These are phyloP conservation scores for Trissonchulus sp. DNA, from an alignment of 2,888 invertebrate species.

Conservation along the genomic window DNA sequence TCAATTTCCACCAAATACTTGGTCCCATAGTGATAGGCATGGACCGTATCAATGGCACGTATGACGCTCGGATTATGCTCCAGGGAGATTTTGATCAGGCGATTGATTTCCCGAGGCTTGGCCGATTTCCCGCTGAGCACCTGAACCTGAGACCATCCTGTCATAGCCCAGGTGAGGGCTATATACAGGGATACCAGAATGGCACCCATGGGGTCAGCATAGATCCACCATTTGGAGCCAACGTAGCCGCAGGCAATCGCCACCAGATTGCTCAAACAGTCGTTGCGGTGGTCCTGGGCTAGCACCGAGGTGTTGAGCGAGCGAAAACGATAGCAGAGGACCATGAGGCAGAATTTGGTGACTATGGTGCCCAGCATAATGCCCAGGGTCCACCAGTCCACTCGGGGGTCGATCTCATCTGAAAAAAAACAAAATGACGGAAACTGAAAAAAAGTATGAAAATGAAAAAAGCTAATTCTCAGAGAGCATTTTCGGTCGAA, in stretches of 20 bases:
- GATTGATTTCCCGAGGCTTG: constrained; percentile 50
- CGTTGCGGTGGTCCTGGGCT: constrained; percentile 55
- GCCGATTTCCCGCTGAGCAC: constrained; percentile 48
- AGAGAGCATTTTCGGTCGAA: no score
- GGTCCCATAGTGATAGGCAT: constrained; percentile 58
- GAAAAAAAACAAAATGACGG: no score
- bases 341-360: constrained; percentile 43
- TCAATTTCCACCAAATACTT: constrained; percentile 55
- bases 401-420: constrained; percentile 43
- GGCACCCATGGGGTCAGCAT: constrained; percentile 57
- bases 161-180: constrained; percentile 51
- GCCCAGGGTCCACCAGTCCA: constrained; percentile 39
- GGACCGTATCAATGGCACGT: constrained; percentile 54
- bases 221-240: constrained; percentile 47
- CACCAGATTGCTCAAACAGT: constrained; percentile 56
- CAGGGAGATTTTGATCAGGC: constrained; percentile 45
- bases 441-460: no score
- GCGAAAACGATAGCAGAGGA: constrained; percentile 41
- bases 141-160: constrained; percentile 52
- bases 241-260: constrained; percentile 56
- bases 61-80: constrained; percentile 29
- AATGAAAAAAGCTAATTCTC: no score
- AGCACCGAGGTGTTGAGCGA: constrained; percentile 36
- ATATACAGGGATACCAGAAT: constrained; percentile 57
- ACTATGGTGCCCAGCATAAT: constrained; percentile 48